Percentiles rank a stretch among this genome's conserved stretches.
Evolutionary conservation across 2,888 invertebrate species (phyloP).

Genomic region (Caenorhabditis zanzibari): DNA sequence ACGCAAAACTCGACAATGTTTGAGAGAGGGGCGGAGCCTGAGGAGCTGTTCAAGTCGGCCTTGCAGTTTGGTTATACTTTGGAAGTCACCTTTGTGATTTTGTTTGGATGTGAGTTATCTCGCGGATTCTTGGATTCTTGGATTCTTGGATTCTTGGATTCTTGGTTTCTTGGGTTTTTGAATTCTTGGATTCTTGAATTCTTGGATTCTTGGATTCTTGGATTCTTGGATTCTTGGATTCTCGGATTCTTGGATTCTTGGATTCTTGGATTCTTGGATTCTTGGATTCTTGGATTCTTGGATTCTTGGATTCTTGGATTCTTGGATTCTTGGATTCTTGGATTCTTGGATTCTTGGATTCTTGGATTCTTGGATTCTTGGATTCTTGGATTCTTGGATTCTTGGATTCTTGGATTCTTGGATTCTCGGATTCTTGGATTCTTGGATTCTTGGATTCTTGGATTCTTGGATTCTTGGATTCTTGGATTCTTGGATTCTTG

Average conservation of each 20-base stretch:
- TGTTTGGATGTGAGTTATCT: background rate
- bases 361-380: no score
- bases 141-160: background rate
- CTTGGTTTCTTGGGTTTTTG: background rate
- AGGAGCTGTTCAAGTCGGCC: background rate
- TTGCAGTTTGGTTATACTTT: background rate
- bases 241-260: background rate
- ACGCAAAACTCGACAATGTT: conserved; percentile 7
- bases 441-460: background rate
- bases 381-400: no score
- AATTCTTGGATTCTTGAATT: no score
- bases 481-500: background rate
- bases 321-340: background rate
- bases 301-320: background rate
- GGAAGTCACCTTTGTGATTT: background rate
- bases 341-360: no score
- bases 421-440: background rate
- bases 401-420: no score
- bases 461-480: background rate
- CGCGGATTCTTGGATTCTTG: background rate
- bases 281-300: background rate
- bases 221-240: no score
- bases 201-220: no score
- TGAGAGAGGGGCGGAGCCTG: background rate
- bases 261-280: background rate